Conservation (phyloP, 2,888 invertebrate species). For the Perdita meconis region DNA sequence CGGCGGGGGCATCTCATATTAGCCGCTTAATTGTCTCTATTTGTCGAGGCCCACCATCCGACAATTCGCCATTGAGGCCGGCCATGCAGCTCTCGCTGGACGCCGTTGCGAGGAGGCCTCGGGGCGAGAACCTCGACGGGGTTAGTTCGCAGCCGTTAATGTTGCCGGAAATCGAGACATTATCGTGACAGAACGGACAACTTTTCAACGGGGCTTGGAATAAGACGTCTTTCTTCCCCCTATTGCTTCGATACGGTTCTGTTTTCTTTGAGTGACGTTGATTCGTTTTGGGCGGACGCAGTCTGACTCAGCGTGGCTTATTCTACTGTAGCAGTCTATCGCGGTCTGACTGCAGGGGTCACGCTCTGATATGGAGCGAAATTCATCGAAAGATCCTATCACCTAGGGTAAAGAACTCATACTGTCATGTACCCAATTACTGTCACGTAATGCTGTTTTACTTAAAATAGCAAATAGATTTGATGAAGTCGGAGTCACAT, state of each 20-base stretch:
- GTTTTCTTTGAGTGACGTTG: background rate
- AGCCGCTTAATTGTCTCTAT: slow-evolving; percentile 78
- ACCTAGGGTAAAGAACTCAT: too few species aligned
- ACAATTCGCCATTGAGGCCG: slow-evolving; percentile 62
- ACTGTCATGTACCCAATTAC: too few species aligned
- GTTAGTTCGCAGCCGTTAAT: slow-evolving; percentile 31
- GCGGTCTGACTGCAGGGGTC: background rate
- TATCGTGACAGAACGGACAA: slow-evolving; percentile 18
- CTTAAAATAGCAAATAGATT: too few species aligned
- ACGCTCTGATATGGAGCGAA: too few species aligned
- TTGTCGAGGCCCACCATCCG: slow-evolving; percentile 70
- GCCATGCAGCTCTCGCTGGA: slow-evolving; percentile 20
- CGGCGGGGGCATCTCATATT: slow-evolving; percentile 73
- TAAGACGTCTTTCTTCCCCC: background rate
- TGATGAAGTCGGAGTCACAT: too few species aligned
- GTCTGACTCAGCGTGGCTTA: too few species aligned
- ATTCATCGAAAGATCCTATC: too few species aligned
- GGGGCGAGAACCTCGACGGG: slow-evolving; percentile 33
- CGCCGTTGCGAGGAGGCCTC: slow-evolving; percentile 34
- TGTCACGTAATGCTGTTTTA: too few species aligned
- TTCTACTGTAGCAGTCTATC: background rate
- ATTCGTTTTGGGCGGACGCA: background rate
- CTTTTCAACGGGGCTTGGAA: background rate
- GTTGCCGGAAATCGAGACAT: slow-evolving; percentile 33
- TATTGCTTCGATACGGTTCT: background rate